phyloP scores from a whole-genome alignment of 2,888 invertebrate genomes.

The Eupithecia subumbrata region DNA sequence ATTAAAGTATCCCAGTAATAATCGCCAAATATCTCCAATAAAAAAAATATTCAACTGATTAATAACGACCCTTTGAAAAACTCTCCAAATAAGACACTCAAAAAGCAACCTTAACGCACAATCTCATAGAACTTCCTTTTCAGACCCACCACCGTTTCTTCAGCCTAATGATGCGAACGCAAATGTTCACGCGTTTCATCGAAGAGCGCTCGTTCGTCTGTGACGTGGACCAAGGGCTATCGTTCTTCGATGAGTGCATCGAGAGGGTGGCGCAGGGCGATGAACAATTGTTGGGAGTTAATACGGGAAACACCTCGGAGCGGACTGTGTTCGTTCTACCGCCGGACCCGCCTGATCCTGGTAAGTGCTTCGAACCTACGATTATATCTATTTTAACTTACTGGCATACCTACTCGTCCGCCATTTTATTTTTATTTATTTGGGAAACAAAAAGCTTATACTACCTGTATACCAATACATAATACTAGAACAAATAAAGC shows the following conservation, averaged over 20 bases:
- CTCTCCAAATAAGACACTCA: not conserved
- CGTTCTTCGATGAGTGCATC: slow-evolving; percentile 96
- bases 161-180: slow-evolving; percentile 94
- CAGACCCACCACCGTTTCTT: slow-evolving; percentile 94
- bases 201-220: slow-evolving; percentile 99
- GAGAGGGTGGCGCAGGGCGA: slow-evolving; percentile 85
- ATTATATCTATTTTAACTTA: too few relatives aligned
- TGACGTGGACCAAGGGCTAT: slow-evolving; percentile 97
- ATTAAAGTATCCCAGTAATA: too few relatives aligned
- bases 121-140: slow-evolving; percentile 27
- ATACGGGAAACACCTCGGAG: slow-evolving; percentile 91
- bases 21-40: too few relatives aligned
- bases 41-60: too few relatives aligned
- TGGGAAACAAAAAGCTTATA: too few relatives aligned
- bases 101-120: not conserved
- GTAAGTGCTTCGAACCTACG: slow-evolving; percentile 48
- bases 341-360: slow-evolving; percentile 88
- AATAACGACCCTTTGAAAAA: too few relatives aligned
- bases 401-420: too few relatives aligned
- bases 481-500: too few relatives aligned
- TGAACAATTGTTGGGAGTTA: slow-evolving; percentile 91
- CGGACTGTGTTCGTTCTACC: slow-evolving; percentile 97
- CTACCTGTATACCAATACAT: too few relatives aligned
- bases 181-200: slow-evolving; percentile 99
- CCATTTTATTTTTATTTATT: too few relatives aligned